Conservation (phyloP, 2,797 vertebrate species). For the Channallabes apus region DNA sequence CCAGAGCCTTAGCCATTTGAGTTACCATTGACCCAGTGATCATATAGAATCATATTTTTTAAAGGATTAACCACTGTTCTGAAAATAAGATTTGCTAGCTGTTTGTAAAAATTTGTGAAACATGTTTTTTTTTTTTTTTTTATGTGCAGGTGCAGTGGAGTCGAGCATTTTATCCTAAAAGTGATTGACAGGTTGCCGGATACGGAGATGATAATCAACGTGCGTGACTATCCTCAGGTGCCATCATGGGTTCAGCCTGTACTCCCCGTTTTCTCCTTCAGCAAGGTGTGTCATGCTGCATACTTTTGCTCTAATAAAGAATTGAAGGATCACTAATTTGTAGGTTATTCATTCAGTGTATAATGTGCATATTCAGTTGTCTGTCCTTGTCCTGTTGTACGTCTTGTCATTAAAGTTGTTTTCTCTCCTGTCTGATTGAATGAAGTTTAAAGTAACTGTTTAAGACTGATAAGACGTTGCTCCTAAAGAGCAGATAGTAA, state of each 20-base stretch:
- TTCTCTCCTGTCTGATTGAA: not conserved
- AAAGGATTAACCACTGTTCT: not conserved
- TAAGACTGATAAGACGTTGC: not conserved
- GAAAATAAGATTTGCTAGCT: not conserved
- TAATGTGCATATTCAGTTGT: not conserved
- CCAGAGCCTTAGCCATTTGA: no score
- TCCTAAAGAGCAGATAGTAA: not conserved
- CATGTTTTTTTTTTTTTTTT: not conserved
- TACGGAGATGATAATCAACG: slow-evolving; percentile 93
- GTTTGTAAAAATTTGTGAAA: not conserved
- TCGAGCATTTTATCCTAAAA: slow-evolving; percentile 92
- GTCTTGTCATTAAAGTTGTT: not conserved
- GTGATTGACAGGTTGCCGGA: slow-evolving; percentile 84
- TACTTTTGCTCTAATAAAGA: not conserved
- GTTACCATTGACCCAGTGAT: no score
- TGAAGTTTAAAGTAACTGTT: not conserved
- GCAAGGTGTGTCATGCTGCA: slow-evolving; percentile 81
- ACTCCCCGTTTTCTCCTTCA: slow-evolving; percentile 92
- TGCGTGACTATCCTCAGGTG: slow-evolving; percentile 97
- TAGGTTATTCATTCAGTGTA: not conserved
- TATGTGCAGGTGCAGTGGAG: slow-evolving; percentile 86
- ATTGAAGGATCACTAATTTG: not conserved
- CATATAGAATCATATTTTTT: not conserved
- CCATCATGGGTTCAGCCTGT: slow-evolving; percentile 85
- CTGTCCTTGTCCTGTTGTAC: not conserved